Evolutionary conservation across 2,797 vertebrate genomes (phyloP).

Genomic region (Helarctos malayanus): DNA sequence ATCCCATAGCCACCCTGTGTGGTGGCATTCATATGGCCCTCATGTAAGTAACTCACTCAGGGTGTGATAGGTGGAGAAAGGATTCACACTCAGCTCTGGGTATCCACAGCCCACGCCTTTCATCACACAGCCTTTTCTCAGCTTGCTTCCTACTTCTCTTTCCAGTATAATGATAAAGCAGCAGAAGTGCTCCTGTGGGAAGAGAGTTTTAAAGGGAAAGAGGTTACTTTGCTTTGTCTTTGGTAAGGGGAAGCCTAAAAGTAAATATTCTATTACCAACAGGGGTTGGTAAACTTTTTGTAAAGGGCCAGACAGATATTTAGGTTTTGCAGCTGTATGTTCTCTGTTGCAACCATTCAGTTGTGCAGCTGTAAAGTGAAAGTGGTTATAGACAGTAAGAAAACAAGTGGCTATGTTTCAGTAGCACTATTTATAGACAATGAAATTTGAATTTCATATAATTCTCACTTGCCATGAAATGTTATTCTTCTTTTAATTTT

Average conservation of each 20-base stretch:
- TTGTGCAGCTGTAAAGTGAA: not conserved
- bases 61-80: not conserved
- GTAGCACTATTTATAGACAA: not conserved
- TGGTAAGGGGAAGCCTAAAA: not conserved
- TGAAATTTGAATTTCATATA: not conserved
- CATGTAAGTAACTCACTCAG: not conserved
- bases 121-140: not conserved
- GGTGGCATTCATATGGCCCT: not conserved
- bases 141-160: not conserved
- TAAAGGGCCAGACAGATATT: not conserved
- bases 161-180: not conserved
- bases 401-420: not conserved
- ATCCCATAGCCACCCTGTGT: not conserved
- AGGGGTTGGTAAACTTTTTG: not conserved
- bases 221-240: not conserved
- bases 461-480: slow-evolving; percentile 6
- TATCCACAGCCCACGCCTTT: not conserved
- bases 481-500: not conserved
- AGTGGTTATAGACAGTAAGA: not conserved
- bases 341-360: not conserved
- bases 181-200: not conserved
- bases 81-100: not conserved
- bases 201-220: not conserved
- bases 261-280: not conserved
- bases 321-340: not conserved